A percentile compares a stretch with the other conserved stretches of the same genome.
These are phyloP conservation scores for Melanocharis versteri DNA, from an alignment of 2,113 vertebrate genomes.

Conservation along the genomic window DNA sequence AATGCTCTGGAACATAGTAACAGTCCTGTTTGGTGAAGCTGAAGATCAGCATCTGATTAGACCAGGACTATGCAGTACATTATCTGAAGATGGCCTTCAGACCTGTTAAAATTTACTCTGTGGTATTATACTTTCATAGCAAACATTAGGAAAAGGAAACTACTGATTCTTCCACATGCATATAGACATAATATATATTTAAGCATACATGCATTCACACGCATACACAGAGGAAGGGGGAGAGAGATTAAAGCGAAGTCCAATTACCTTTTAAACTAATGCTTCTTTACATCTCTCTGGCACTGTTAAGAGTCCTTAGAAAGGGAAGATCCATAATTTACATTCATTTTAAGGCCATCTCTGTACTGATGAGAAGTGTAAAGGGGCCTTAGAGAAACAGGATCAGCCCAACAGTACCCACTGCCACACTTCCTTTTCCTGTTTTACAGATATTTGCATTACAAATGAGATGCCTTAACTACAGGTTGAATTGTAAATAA, in stretches of 20 bases:
- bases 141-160: neutral
- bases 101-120: neutral
- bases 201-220: neutral
- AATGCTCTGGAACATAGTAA: neutral
- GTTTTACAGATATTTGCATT: constrained; percentile 20
- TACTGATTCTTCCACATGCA: neutral
- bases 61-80: neutral
- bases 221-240: neutral
- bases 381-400: constrained; percentile 7
- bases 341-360: neutral
- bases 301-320: neutral
- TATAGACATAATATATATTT: neutral
- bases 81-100: neutral
- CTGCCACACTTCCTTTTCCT: neutral
- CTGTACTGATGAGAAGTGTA: neutral
- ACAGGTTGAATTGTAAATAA: constrained; percentile 42
- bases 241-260: neutral
- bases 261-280: neutral
- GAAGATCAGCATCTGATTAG: neutral
- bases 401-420: neutral
- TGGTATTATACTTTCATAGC: neutral
- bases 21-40: neutral
- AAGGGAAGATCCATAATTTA: neutral
- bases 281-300: neutral
- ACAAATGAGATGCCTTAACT: constrained; percentile 37